Base-by-base conservation (phyloP, 1,140 invertebrate species). In the Dendroctonus ponderosae region DNA sequence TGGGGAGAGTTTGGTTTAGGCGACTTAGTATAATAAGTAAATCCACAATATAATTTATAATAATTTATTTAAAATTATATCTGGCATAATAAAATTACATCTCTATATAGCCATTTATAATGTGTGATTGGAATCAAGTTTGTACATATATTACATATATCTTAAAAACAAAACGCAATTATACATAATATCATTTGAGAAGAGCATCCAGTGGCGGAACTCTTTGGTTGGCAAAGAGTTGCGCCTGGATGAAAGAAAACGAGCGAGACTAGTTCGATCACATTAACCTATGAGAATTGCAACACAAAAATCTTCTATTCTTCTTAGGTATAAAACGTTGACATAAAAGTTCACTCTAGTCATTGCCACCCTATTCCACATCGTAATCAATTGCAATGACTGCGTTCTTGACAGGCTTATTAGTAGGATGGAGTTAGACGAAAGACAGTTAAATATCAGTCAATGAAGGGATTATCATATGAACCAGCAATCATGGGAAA, bases 261-360 rank as follows among this genome's bases (percentile, higher is more conserved):
- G 68, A 72, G 69, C 66, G 63, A 70, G 74, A 76, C 74, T 76
- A 76, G 74, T 76, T 74, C 52, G 66, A 76, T 76, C 74, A 76
- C 74, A 73, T 57, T 71, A 74, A 71, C 70, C 71, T 74, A 75
- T 69, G 62, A 64, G 50, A 43, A 74, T 73, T 75, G 73, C 73
- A 72, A 69, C 66, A 67, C 57, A 62, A 66, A 26, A 26, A 26
- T 26, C 26, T 26, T 26, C 26, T 26, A 26, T 50, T 43, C 38
- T 41, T 14, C 46, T 63, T 46, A 46, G 15, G 38, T 56, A 11
- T 7, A 38, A 11, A 52, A 8, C 26, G 26, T 26, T 26, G 26
- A 26, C 26, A 26, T 26, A 26, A 26, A 26, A 26, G 26, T 26
- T 26, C 26, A 26, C 26, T 26, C 26, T 26, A 26, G 26, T 3